Evolutionary conservation across 1,140 invertebrate genomes (phyloP), one percentile per base, ranked within the genome.

Genomic region (Aphelenchoides fujianensis): DNA sequence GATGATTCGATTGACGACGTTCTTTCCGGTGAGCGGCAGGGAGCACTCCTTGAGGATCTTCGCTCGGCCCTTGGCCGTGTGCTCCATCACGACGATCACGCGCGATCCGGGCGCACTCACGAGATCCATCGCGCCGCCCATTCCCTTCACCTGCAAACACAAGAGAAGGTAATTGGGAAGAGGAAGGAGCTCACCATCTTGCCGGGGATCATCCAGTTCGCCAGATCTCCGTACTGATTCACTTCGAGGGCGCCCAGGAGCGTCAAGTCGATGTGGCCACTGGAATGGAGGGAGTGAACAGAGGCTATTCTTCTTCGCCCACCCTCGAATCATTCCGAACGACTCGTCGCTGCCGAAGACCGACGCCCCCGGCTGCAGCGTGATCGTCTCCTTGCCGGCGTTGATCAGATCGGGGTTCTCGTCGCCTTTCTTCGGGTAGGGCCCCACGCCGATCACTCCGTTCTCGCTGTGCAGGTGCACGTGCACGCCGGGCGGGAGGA

Each of bases 201-300:
- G 94, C 92, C 7, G 41, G 97, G 96, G 83, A 99, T 95, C 94
- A 99, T 98, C 95, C 95, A 99, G 84, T 98, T 99, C n/a, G 97
- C 95, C 32, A 99, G 87, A 88, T 98, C 96, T 32, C 97, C 97
- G 79, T 89, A 92, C 82, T 91, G 89, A 0, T 95, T 97, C 1
- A 99, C 95, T 88, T 99, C 92, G 92, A 99, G 95, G 3, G 91
- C 96, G 19, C 97, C 96, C 37, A 99, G 87, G 75, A 99, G 93
- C 0, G 96, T 97, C 35, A 99, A 84, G 86, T 97, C 90, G 59
- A 99, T 89, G 84, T 98, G 96, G 3, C 95, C 95, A 19, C n/a
- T n/a, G 93, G 92, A 78, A 28, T 88, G 86, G 53, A 23, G 27
- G 52, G 2, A 2, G 28, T 63, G 69, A 63, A 28, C 3, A 7